Base-by-base conservation (phyloP, 1,140 invertebrate genomes). In the Andricus grossulariae region DNA sequence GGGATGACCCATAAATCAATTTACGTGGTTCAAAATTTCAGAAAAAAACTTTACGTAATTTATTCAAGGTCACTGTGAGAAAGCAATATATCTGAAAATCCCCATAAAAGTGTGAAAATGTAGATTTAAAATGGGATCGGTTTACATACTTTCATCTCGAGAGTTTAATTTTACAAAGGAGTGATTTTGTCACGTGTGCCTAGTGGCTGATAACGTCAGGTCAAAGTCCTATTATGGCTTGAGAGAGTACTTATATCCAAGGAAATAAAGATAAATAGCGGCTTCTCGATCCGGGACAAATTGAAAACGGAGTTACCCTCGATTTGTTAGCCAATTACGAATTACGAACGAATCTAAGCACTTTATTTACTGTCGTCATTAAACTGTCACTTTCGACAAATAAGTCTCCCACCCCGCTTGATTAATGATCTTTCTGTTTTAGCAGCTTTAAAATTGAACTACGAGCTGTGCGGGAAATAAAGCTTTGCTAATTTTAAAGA, bases 381-480 rank as follows among this genome's bases (percentile, higher is more conserved):
- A 66, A 66, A 66, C 21, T 66, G 57, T 66, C 57, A 25, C 25
- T 66, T 66, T 32, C 57, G 21, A 66, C 25, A 66, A 66, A 66
- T 66, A 32, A 66, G 21, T 66, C 21, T 25, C 21, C 8, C 13
- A 1, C 3, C 3, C 25, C 6, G 55, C 11, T 25, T 32, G 19
- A 25, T 60, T 60, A 60, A 25, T 25, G 12, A 60, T 60, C 19
- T 60, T 21, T 16, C 8, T 3, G 18, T 15, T 60, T 21, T 25
- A 32, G 1, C 51, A 32, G 51, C 18, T 18, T 54, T 54, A 54
- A 54, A 54, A 54, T 5, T 78, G 57, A 74, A 74, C 51, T 5
- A 5, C 25, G 19, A 15, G 57, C 54, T 71, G 77, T 50, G 39
- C 50, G 72, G 72, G 71, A 74, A 74, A 78, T 78, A 74, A n/a